Evolutionary conservation across 2,888 invertebrate genomes (phyloP), one percentile per base, ranked within the genome.

Genomic region (Anodontia alba): DNA sequence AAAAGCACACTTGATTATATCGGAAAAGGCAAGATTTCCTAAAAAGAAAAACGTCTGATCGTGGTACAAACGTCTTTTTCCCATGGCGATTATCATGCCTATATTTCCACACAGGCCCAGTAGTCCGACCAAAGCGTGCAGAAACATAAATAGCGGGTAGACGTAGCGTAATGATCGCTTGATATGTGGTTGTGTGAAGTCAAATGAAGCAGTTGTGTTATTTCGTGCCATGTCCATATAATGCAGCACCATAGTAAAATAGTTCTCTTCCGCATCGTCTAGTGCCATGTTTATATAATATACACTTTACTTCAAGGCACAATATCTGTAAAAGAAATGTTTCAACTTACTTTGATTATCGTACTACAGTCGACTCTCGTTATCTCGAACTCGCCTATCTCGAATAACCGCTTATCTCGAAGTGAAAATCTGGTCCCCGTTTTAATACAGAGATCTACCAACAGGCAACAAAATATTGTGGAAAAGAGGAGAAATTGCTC

Each of bases 41-140:
- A 97, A 94, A 92, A 96, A 96, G 81, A 96, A 95, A 92, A 96
- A 96, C 10, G 96, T 96, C 29, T 96, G 96, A 90, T 97, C 96
- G 83, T 95, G 95, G 93, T 96, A 96, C 12, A 96, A 94, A 78
- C 95, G 84, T 26, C 96, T 95, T 26, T 90, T 91, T 5, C 91
- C 89, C 26, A 95, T 90, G 43, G 93, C 91, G 73, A 95, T 95
- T 49, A 96, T 94, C 91, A 96, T 96, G 46, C 95, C 95, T 0
- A 96, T 90, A 93, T 97, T 97, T 76, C 96, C 95, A 1, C 95
- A 83, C 0, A 96, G 94, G 12, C 96, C 97, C 26, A 95, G 89
- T 0, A 91, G 66, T 2, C 90, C 80, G 54, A 97, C 94, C 0
- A 96, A 81, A 0, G 95, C 95, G 92, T 97, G 96, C 76, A 96